Evolutionary conservation across 2,797 vertebrate genomes (phyloP).

Genomic region (Channa striata): DNA sequence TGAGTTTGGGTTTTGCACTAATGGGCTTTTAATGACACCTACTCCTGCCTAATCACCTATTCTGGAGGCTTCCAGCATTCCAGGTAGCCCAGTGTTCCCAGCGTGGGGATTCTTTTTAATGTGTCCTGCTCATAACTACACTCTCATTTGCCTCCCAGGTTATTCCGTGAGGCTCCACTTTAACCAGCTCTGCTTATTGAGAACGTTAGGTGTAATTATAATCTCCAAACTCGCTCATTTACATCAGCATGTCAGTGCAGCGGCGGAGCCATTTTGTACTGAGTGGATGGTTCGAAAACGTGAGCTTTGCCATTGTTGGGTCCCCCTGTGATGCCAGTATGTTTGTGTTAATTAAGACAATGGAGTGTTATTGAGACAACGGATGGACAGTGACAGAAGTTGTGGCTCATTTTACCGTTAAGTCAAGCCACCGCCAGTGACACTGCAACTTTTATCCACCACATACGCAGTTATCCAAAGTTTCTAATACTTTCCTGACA

Average conservation of each 20-base stretch:
- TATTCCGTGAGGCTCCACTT: constrained; percentile 57
- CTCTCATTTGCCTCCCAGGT: constrained; percentile 65
- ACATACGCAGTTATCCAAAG: constrained; percentile 2
- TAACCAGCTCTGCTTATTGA: constrained; percentile 47
- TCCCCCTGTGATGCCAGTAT: constrained; percentile 16
- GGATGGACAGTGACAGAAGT: constrained; percentile 15
- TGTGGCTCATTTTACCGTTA: constrained; percentile 15
- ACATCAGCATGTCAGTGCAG: constrained; percentile 47
- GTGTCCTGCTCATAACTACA: constrained; percentile 48
- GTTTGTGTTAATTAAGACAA: constrained; percentile 54
- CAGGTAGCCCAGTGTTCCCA: constrained; percentile 61
- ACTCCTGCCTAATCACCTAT: constrained; percentile 78
- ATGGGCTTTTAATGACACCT: constrained; percentile 83
- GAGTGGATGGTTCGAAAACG: constrained; percentile 45
- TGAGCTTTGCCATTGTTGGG: constrained; percentile 14
- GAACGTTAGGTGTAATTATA: constrained; percentile 65
- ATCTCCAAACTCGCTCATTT: constrained; percentile 63
- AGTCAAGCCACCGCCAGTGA: constrained; percentile 1
- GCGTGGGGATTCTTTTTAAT: constrained; percentile 68
- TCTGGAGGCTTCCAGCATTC: constrained; percentile 70
- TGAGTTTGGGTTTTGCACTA: constrained; percentile 63
- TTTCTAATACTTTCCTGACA: background rate
- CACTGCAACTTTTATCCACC: constrained; percentile 10
- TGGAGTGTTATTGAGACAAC: constrained; percentile 33
- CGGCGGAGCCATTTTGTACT: constrained; percentile 25